Conservation (phyloP, 2,113 vertebrate species). For the Manacus vitellinus region DNA sequence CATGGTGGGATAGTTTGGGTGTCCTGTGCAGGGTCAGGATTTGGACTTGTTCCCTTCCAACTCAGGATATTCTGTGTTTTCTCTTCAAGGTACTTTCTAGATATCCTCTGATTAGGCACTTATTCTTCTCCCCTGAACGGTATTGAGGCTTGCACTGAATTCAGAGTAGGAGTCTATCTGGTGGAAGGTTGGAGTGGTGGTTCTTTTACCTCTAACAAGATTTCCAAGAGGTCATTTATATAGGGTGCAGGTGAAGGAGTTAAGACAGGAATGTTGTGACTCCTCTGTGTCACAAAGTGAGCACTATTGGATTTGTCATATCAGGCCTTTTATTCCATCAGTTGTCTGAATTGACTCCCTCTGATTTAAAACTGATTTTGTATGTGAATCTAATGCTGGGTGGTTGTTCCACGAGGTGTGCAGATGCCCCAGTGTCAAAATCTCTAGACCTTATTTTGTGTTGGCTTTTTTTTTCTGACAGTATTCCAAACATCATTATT, state of each 20-base stretch:
- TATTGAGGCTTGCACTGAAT: neutral
- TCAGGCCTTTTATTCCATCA: neutral
- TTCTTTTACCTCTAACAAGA: neutral
- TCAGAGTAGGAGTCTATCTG: neutral
- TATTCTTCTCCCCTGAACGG: neutral
- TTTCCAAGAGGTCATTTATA: neutral
- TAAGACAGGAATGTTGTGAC: neutral
- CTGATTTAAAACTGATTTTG: neutral
- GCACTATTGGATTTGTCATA: neutral
- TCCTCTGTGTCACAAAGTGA: neutral
- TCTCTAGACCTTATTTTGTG: neutral
- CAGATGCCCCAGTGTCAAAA: neutral
- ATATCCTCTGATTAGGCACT: neutral
- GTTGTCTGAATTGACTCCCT: neutral
- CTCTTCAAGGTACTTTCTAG: neutral
- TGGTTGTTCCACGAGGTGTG: neutral
- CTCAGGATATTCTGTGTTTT: neutral
- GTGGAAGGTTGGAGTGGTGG: neutral
- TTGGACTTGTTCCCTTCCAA: neutral
- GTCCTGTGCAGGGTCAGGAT: neutral
- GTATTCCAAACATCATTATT: neutral
- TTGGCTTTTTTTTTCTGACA: neutral
- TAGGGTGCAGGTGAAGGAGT: neutral
- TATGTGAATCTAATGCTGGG: neutral
- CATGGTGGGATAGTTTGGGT: neutral